These are phyloP conservation scores for Lamellibrachia satsuma DNA, from an alignment of 2,888 invertebrate genomes.

Conservation along the genomic window DNA sequence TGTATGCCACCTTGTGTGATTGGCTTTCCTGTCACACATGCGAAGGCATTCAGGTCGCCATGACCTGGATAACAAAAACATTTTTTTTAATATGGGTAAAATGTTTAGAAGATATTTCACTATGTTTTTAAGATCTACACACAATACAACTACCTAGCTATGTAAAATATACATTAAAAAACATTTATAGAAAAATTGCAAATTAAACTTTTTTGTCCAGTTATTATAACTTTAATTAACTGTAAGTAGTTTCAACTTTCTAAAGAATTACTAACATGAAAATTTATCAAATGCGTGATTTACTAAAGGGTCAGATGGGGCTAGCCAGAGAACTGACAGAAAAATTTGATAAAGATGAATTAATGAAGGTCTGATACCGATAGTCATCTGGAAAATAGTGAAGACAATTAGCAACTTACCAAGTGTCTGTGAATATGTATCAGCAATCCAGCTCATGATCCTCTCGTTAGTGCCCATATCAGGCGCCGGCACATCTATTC, in stretches of 20 bases:
- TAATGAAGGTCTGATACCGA: not conserved
- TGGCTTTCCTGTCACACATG: slow-evolving; percentile 97
- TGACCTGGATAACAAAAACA: slow-evolving; percentile 70
- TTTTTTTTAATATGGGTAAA: not conserved
- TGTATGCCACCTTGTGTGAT: slow-evolving; percentile 97
- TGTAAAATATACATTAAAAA: not conserved
- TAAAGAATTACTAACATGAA: not conserved
- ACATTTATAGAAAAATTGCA: not conserved
- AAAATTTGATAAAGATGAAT: not conserved
- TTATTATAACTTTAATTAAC: not conserved
- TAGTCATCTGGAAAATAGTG: not conserved
- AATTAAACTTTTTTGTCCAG: not conserved
- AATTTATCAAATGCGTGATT: not conserved
- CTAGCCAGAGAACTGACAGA: not conserved
- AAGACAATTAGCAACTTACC: slow-evolving; percentile 62
- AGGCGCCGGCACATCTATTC: slow-evolving; percentile 98
- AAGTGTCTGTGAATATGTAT: slow-evolving; percentile 95
- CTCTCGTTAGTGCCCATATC: slow-evolving; percentile 98
- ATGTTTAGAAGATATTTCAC: not conserved
- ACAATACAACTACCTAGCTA: not conserved
- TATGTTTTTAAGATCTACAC: not conserved
- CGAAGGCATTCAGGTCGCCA: slow-evolving; percentile 92
- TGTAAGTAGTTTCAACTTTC: not conserved
- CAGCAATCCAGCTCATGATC: slow-evolving; percentile 94
- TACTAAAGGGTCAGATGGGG: not conserved